Evolutionary conservation across 2,888 invertebrate genomes (phyloP), one percentile per base, ranked within the genome.

Genomic region (Luperina nickerlii): DNA sequence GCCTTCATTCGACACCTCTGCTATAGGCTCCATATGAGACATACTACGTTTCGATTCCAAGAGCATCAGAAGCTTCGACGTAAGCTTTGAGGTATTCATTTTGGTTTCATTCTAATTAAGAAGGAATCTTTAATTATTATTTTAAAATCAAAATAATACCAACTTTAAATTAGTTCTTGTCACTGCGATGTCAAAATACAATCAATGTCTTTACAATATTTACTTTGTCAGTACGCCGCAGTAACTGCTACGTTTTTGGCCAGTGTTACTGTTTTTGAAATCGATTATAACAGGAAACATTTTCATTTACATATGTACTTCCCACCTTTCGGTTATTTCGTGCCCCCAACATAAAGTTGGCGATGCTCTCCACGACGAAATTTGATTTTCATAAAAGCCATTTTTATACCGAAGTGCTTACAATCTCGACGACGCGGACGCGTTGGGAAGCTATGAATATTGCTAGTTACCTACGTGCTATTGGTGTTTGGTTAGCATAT

Each of bases 311-410:
- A n/a, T n/a, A 73, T 27, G 11, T 32, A 27, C 18, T 32, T 76
- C 3, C 24, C 32, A 75, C 27, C 32, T 76, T 48, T 48, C 20
- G 38, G 57, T 73, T 73, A 74, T 76, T 76, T 77, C 63, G 74
- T 72, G 78, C 13, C 68, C 48, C 69, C 63, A 75, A 79, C 57
- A 68, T 75, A 69, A 77, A 82, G 82, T 81, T 81, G 74, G 78
- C 73, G 84, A 82, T 82, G 83, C 78, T 78, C 82, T 75, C 76
- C 74, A 76, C 83, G 80, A 81, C 78, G 86, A 87, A 90, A 91
- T 91, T 90, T 85, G 88, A 91, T 91, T 90, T 91, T 85, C 85
- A 87, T 87, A 87, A 87, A 89, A 90, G 81, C 84, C 82, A 87
- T 86, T 89, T 87, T 85, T 85, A 81, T 82, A 75, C 63, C 63